Base-by-base conservation (phyloP, 1,140 invertebrate genomes). In the Drosophila baimaii region DNA sequence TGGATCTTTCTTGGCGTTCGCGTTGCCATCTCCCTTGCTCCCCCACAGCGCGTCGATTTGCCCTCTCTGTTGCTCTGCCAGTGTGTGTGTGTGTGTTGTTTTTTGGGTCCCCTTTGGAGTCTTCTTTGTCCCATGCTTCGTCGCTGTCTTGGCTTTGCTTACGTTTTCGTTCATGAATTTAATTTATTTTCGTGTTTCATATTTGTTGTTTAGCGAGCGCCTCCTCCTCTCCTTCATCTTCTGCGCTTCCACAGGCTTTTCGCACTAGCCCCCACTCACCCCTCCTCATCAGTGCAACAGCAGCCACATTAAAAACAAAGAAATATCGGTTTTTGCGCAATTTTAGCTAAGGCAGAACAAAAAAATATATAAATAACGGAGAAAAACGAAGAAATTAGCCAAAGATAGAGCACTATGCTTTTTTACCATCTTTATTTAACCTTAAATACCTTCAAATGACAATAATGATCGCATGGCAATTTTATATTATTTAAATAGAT, bases 131-230 rank as follows among this genome's bases (percentile, higher is more conserved):
- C 51, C 43, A 35, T 58, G 68, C 71, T 86, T 82, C 76, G 49
- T 77, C 65, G 64, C 75, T 64, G 79, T 68, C 71, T 84, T 35
- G 68, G 33, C 68, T 77, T 89, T 80, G 76, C 84, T 68, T 83
- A 61, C 84, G 64, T 83, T 79, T 86, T 88, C 83, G 71, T 77
- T 88, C 52, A 79, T 82, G 66, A 82, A 89, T 88, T 79, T 80
- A 80, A 88, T 80, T 83, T 79, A 76, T 79, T 72, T 86, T 86
- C 66, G 79, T 79, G 79, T 81, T 76, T 79, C 78, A 86, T 78
- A 78, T 62, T 77, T 54, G 41, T 66, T 71, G 43, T 61, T 61
- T 73, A 59, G 65, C 57, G 63, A 62, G 39, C 35, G 54, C 73
- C 66, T 74, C 64, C 35, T 49, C 73, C 66, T 74, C 64, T 70